Evolutionary conservation across 2,888 invertebrate genomes (phyloP).

Genomic region (Terebella lapidaria): DNA sequence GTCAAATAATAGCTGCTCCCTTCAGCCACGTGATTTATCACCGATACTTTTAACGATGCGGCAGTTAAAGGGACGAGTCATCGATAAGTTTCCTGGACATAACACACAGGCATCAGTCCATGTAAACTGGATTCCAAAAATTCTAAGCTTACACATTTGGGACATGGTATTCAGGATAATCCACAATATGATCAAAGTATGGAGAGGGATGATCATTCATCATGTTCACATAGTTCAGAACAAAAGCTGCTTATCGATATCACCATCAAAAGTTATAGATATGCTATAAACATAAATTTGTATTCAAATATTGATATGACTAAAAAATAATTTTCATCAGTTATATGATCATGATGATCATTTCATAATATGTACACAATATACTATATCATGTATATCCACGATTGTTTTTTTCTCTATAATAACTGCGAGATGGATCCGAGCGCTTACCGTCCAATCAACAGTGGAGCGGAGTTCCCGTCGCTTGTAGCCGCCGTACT

Average conservation of each 20-base stretch:
- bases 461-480: conserved; percentile 38
- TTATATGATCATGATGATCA: too few species aligned
- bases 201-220: not conserved
- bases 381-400: too few species aligned
- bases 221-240: not conserved
- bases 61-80: too few species aligned
- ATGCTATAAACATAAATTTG: conserved; percentile 3
- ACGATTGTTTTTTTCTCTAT: not conserved
- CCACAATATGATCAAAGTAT: not conserved
- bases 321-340: conserved; percentile 2
- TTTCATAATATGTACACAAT: too few species aligned
- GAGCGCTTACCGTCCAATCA: conserved; percentile 43
- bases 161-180: not conserved
- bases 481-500: conserved; percentile 28
- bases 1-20: too few species aligned
- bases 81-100: too few species aligned
- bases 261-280: conserved; percentile 1
- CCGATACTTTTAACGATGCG: too few species aligned
- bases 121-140: too few species aligned
- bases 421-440: not conserved
- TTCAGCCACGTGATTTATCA: too few species aligned
- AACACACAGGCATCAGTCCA: too few species aligned
- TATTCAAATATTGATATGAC: conserved; percentile 6
- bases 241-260: too few species aligned
- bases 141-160: too few species aligned